Percentiles rank a stretch among this genome's conserved stretches.
phyloP scores from a whole-genome alignment of 2,888 invertebrate genomes.

The Latrodectus hesperus region DNA sequence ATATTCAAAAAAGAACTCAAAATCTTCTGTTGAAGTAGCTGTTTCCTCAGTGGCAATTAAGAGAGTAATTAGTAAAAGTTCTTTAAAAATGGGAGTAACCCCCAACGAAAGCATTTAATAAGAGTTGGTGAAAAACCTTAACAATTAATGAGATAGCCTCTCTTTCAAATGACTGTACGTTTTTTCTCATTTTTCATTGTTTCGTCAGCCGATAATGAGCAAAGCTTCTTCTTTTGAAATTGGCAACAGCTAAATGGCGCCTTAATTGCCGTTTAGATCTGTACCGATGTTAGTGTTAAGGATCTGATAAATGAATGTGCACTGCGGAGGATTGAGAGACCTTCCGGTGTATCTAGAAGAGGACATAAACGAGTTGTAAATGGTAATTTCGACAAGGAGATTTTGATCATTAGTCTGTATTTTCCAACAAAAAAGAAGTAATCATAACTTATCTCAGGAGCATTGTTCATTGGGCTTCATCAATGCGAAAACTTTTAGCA shows the following conservation, averaged over 20 bases:
- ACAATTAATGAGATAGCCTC: background rate
- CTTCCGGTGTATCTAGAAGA: background rate
- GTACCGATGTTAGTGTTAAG: background rate
- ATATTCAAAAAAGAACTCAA: no score
- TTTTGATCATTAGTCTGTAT: background rate
- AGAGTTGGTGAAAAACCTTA: background rate
- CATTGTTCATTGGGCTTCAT: background rate
- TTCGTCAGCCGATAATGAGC: constrained; percentile 1
- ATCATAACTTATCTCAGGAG: background rate
- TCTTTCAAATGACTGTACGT: background rate
- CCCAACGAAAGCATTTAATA: background rate
- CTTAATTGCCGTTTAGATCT: background rate
- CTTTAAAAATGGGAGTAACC: background rate
- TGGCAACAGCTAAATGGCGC: background rate
- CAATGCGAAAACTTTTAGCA: background rate
- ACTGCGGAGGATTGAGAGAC: background rate
- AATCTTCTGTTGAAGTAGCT: background rate
- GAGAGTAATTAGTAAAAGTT: constrained; percentile 14
- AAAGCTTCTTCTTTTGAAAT: background rate
- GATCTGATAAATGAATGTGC: background rate
- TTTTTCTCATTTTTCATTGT: background rate
- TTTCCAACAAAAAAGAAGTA: background rate
- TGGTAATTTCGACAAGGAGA: background rate
- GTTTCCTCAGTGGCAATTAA: background rate
- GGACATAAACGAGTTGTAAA: background rate